Percentiles rank a stretch among this genome's conserved stretches.
These are phyloP conservation scores for Geotrupes spiniger DNA, from an alignment of 2,888 invertebrate genomes.

Conservation along the genomic window DNA sequence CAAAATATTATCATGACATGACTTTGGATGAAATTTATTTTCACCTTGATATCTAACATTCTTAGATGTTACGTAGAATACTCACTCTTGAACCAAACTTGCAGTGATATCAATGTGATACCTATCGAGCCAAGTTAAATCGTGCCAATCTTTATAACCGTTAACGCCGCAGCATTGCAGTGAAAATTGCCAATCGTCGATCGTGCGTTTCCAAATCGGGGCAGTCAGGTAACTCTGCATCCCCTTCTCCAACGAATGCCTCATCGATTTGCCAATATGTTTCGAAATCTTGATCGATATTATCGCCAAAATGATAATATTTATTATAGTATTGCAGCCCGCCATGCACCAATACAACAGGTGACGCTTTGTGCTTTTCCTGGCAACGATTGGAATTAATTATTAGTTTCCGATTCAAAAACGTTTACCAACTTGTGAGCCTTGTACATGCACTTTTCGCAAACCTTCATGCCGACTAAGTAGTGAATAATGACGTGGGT, in stretches of 20 bases:
- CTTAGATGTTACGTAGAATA: no score
- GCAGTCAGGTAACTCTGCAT: slow-evolving; percentile 59
- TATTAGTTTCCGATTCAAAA: background rate
- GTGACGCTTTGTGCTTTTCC: slow-evolving; percentile 46
- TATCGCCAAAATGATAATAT: slow-evolving; percentile 41
- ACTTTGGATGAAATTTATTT: no score
- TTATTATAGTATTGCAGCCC: slow-evolving; percentile 42
- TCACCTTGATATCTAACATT: no score
- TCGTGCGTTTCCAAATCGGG: slow-evolving; percentile 55
- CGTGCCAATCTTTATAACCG: slow-evolving; percentile 58
- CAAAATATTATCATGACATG: no score
- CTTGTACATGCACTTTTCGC: slow-evolving; percentile 43
- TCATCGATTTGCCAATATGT: slow-evolving; percentile 48
- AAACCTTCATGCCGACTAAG: slow-evolving; percentile 44
- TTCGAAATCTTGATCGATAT: slow-evolving; percentile 44
- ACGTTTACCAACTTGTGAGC: slow-evolving; percentile 42
- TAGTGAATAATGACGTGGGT: slow-evolving; percentile 44
- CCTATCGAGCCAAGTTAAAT: slow-evolving; percentile 58
- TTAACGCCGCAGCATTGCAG: slow-evolving; percentile 59
- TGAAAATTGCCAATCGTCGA: slow-evolving; percentile 58
- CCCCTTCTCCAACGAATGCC: slow-evolving; percentile 55
- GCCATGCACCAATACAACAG: slow-evolving; percentile 44
- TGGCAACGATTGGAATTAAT: slow-evolving; percentile 29
- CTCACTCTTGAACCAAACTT: slow-evolving; percentile 39
- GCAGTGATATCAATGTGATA: slow-evolving; percentile 45